Conservation (phyloP, 2,797 vertebrate genomes). For the Argyrosomus regius region DNA sequence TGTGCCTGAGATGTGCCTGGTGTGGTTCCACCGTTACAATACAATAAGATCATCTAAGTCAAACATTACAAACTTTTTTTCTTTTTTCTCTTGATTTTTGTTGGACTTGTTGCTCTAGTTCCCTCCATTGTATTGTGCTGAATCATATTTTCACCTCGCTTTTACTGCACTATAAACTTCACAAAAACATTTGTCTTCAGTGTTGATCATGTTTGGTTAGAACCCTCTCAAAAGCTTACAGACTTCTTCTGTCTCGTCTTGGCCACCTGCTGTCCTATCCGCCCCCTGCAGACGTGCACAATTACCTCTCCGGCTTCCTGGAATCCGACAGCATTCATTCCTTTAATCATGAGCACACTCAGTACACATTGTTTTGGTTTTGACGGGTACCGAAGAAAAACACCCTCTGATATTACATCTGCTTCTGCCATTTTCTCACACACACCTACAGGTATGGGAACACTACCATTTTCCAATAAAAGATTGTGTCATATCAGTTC, state of each 20-base stretch:
- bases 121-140: no score
- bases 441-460: not conserved
- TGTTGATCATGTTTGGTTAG: not conserved
- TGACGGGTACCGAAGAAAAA: slow-evolving; percentile 13
- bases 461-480: slow-evolving; percentile 13
- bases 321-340: slow-evolving; percentile 27
- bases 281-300: slow-evolving; percentile 15
- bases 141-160: no score
- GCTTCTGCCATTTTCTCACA: slow-evolving; percentile 31
- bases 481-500: slow-evolving; percentile 11
- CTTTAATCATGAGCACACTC: slow-evolving; percentile 37
- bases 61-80: no score
- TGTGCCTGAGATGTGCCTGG: no score
- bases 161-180: not conserved
- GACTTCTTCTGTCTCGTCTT: slow-evolving; percentile 2
- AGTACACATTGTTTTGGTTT: not conserved
- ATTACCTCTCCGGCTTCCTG: slow-evolving; percentile 36
- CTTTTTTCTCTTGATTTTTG: no score
- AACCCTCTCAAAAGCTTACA: not conserved
- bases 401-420: slow-evolving; percentile 6
- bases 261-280: slow-evolving; percentile 6
- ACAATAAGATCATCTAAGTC: no score
- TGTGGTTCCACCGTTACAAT: no score
- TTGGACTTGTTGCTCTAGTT: no score
- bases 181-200: not conserved